A percentile compares a stretch with the other conserved stretches of the same genome.
Evolutionary conservation across 2,888 invertebrate species (phyloP).

Genomic region (Drosophila birchii): DNA sequence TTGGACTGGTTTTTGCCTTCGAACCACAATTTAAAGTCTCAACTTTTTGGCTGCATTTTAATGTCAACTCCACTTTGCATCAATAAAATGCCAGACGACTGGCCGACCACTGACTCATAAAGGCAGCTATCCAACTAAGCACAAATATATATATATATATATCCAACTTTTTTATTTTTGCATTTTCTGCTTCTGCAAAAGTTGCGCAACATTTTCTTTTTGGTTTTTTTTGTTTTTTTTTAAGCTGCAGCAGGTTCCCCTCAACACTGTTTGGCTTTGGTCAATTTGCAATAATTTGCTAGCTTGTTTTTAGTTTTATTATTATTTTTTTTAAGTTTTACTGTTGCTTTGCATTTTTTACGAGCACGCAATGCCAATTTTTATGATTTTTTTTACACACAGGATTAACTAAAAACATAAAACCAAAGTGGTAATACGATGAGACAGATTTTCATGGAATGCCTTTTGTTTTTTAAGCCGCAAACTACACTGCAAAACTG

Average conservation of each 20-base stretch:
- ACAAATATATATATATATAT: constrained; percentile 7
- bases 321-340: constrained; percentile 1
- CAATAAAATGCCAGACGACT: constrained; percentile 55
- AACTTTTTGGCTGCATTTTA: constrained; percentile 34
- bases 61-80: constrained; percentile 66
- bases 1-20: background rate
- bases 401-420: constrained; percentile 28
- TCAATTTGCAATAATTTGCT: constrained; percentile 38
- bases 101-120: constrained; percentile 31
- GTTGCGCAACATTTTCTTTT: constrained; percentile 30
- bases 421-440: constrained; percentile 38
- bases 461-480: constrained; percentile 28
- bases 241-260: constrained; percentile 33
- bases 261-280: constrained; percentile 28
- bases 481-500: constrained; percentile 58
- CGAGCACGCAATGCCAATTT: constrained; percentile 25
- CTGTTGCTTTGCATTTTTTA: constrained; percentile 7
- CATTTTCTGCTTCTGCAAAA: constrained; percentile 22
- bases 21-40: background rate
- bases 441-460: constrained; percentile 53
- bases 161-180: background rate
- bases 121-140: constrained; percentile 35
- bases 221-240: background rate
- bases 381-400: constrained; percentile 18
- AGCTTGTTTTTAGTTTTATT: constrained; percentile 17